Conservation (phyloP, 2,113 vertebrate species). For the Phalacrocorax pelagicus region DNA sequence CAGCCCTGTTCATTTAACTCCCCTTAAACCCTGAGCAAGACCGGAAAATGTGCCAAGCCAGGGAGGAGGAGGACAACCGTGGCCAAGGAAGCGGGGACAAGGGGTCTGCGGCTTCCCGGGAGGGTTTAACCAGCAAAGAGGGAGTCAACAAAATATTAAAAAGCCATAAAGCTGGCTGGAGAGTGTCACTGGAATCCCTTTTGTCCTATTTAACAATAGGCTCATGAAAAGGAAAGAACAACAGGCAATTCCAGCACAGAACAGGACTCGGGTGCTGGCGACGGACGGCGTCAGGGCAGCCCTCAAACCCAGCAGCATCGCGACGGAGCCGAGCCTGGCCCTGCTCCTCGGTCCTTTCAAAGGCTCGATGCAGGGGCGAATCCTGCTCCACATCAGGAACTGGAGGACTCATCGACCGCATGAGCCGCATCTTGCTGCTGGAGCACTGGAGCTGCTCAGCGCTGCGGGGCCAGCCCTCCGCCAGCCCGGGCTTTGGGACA, state of each 20-base stretch:
- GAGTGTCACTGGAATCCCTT: neutral
- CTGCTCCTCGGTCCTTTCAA: neutral
- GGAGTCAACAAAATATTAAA: neutral
- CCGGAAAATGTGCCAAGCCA: neutral
- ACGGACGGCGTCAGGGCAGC: neutral
- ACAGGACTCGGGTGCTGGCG: neutral
- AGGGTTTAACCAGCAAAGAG: neutral
- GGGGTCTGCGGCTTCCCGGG: neutral
- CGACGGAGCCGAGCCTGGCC: neutral
- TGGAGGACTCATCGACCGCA: accelerated
- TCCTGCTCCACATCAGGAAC: neutral
- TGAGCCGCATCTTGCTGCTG: neutral
- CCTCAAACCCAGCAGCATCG: neutral
- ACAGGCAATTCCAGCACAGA: accelerated
- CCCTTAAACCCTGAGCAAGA: neutral
- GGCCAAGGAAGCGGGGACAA: neutral
- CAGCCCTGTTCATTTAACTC: neutral
- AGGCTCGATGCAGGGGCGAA: accelerated
- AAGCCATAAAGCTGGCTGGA: neutral
- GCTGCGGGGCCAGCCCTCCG: neutral
- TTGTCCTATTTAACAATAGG: neutral
- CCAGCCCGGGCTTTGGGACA: neutral
- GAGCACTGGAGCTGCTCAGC: neutral
- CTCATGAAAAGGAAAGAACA: neutral
- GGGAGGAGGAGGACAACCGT: neutral